Conservation (phyloP, 2,797 vertebrate species). For the Clangula hyemalis region DNA sequence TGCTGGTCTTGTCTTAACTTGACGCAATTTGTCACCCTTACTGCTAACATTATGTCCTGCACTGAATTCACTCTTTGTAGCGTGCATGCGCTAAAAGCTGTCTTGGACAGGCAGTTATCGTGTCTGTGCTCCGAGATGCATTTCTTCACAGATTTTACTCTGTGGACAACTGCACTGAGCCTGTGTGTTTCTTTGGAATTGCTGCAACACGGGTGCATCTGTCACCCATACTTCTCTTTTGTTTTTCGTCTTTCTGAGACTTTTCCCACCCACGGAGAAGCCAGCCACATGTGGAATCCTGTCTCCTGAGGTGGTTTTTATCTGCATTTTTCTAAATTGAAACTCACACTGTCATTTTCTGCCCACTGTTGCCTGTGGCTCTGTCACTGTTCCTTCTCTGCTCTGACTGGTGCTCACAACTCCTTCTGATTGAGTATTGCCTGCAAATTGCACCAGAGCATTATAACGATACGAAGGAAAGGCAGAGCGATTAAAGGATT, state of each 20-base stretch:
- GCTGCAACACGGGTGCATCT: background rate
- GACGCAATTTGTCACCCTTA: conserved; percentile 31
- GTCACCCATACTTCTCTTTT: background rate
- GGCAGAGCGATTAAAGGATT: background rate
- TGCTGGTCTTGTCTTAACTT: conserved; percentile 31
- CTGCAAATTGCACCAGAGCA: conserved; percentile 29
- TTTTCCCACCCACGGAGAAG: background rate
- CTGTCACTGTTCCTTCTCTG: conserved; percentile 7
- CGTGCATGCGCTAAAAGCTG: background rate
- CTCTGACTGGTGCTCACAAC: conserved; percentile 21
- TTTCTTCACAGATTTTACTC: background rate
- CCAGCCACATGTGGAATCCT: background rate
- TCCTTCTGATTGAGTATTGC: conserved; percentile 35
- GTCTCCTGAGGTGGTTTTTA: background rate
- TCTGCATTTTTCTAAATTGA: conserved; percentile 19
- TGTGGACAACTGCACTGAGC: background rate
- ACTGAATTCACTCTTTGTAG: background rate
- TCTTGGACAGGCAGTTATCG: background rate
- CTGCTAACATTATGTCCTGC: conserved; percentile 10
- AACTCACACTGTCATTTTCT: conserved; percentile 25
- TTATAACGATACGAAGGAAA: conserved; percentile 10
- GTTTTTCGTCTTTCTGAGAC: background rate
- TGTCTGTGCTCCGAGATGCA: background rate
- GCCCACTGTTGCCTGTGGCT: conserved; percentile 24
- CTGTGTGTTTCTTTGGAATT: background rate